phyloP scores from a whole-genome alignment of 2,888 invertebrate species.

The Altica lythri region DNA sequence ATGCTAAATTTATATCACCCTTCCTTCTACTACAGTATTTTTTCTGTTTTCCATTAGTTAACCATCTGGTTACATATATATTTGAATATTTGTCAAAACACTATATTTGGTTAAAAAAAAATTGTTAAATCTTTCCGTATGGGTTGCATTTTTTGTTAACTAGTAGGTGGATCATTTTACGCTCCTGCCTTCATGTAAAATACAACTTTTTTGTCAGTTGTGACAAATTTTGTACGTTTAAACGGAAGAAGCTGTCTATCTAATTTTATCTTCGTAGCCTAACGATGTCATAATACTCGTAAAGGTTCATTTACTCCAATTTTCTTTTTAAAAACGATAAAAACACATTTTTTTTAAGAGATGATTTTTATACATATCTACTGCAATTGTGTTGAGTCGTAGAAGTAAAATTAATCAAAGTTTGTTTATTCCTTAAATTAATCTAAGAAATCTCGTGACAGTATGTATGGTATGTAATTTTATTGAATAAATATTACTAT shows the following conservation, averaged over 20 bases:
- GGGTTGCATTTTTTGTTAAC: constrained; percentile 7
- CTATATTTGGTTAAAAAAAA: not conserved
- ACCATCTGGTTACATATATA: constrained; percentile 3
- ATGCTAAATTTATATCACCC: no score
- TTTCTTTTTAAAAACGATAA: no score
- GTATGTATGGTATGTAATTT: not conserved
- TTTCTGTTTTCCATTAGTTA: constrained; percentile 6
- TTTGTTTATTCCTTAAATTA: no score
- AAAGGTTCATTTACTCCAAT: not conserved
- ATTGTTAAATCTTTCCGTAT: constrained; percentile 11
- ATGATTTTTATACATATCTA: no score
- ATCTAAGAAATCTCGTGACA: not conserved
- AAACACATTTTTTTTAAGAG: no score
- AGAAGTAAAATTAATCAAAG: no score
- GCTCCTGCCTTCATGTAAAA: constrained; percentile 8
- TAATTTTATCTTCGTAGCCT: constrained; percentile 14
- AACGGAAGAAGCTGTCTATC: constrained; percentile 22
- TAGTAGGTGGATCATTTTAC: constrained; percentile 22
- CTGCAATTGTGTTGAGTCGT: no score
- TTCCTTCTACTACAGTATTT: constrained; percentile 2
- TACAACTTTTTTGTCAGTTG: constrained; percentile 23
- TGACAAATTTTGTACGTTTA: constrained; percentile 19
- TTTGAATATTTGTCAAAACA: constrained; percentile 16
- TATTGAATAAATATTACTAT: not conserved
- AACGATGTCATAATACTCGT: constrained; percentile 21